A percentile compares a stretch with the other conserved stretches of the same genome.
phyloP scores from a whole-genome alignment of 1,140 invertebrate genomes.

The Drosophila kikkawai region DNA sequence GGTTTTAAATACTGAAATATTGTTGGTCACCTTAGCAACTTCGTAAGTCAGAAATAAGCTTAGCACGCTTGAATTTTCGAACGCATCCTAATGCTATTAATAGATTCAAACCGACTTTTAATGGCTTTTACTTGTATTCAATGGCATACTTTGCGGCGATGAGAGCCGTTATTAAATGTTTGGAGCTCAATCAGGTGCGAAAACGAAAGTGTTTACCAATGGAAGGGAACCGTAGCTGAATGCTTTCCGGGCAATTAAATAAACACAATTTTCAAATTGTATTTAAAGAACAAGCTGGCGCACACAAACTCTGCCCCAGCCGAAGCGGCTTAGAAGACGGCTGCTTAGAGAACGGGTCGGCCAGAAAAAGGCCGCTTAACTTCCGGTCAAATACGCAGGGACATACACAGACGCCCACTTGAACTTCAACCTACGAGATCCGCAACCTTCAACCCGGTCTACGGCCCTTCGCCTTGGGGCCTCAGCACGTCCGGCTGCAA shows the following conservation, averaged over 20 bases:
- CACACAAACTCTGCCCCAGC: constrained; percentile 7
- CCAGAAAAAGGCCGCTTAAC: constrained; percentile 50
- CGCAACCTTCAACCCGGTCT: constrained; percentile 58
- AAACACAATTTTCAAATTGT: constrained; percentile 83
- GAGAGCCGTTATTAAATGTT: constrained; percentile 8
- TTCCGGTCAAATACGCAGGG: constrained; percentile 68
- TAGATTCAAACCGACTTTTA: not conserved
- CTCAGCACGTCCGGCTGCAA: constrained; percentile 55
- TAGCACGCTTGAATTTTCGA: not conserved
- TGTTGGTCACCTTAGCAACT: not conserved
- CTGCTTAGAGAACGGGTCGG: constrained; percentile 18
- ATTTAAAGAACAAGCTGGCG: constrained; percentile 74
- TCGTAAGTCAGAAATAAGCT: not conserved
- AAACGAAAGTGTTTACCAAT: constrained; percentile 50
- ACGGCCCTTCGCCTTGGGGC: constrained; percentile 5
- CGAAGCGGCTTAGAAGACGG: constrained; percentile 11
- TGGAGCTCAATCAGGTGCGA: constrained; percentile 66
- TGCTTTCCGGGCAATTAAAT: constrained; percentile 80
- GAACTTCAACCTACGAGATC: constrained; percentile 57
- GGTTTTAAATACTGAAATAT: not conserved
- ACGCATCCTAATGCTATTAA: not conserved
- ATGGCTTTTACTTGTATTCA: not conserved
- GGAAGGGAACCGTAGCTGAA: constrained; percentile 40
- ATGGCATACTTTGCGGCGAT: constrained; percentile 31
- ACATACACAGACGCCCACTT: constrained; percentile 37